Base-by-base conservation (phyloP, 2,888 invertebrate genomes). In the Halictus quadricinctus region DNA sequence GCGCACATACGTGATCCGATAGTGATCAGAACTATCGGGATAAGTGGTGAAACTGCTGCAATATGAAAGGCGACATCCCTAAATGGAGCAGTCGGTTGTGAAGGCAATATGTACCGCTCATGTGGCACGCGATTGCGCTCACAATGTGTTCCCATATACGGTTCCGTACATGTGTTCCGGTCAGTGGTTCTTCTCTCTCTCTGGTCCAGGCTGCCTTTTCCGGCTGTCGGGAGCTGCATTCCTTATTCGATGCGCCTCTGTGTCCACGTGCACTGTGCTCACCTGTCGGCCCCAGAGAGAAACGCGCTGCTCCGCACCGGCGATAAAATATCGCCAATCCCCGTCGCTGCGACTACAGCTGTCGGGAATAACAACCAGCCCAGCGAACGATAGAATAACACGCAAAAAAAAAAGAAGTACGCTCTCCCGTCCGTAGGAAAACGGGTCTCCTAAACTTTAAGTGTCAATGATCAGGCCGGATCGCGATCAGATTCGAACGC, bases 61-160 rank as follows among this genome's bases (percentile, higher is more conserved):
- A 89, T 89, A 89, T 89, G 90, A 89, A 88, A 89, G 90, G 86
- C 88, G 83, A 85, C 79, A 83, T 89, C 89, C 89, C 90, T 89
- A 89, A 90, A 89, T 89, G 89, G 89, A 86, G 84, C 88, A 89
- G 79, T 80, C 79, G 84, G 90, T 90, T 85, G 89, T 84, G 88
- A 89, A 89, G 89, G 91, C 88, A 90, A 90, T 90, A 90, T 90
- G 90, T 90, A 90, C 75, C 76, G 90, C 72, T 90, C 87, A 88
- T 88, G 88, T 88, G 89, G 90, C 90, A 87, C 87, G 90, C 89
- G 90, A 88, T 90, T 88, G 86, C 88, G 89, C 81, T 91, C 91
- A 91, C 92, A 92, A 91, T 92, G 89, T 89, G 90, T 90, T 89
- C 85, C 92, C 92, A 91, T 92, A 92, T 92, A 92, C 90, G 92